phyloP scores from a whole-genome alignment of 1,140 invertebrate genomes.

The Charaxes varanes region DNA sequence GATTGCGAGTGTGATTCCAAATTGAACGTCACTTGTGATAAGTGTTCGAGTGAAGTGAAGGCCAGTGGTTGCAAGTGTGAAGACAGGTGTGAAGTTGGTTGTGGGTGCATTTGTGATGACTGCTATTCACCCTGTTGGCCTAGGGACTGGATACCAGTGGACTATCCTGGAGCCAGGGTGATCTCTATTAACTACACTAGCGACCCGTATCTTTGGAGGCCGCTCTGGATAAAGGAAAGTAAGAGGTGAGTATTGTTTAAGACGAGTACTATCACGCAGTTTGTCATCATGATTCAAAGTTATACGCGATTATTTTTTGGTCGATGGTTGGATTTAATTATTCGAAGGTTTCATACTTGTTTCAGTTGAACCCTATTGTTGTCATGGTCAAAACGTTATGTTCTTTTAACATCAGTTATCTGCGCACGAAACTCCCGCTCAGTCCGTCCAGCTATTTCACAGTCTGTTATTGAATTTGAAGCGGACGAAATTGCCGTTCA shows the following conservation, averaged over 20 bases:
- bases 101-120: constrained; percentile 53
- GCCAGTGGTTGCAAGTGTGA: constrained; percentile 24
- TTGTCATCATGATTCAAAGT: too few relatives aligned
- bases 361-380: too few relatives aligned
- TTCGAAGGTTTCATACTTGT: neutral
- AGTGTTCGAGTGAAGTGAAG: constrained; percentile 9
- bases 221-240: constrained; percentile 78
- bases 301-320: too few relatives aligned
- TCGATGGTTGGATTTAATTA: too few relatives aligned
- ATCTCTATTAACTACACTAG: constrained; percentile 83
- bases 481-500: too few relatives aligned
- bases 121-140: constrained; percentile 81
- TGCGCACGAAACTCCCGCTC: too few relatives aligned
- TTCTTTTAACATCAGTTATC: too few relatives aligned
- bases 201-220: constrained; percentile 80
- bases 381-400: too few relatives aligned
- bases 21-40: too few relatives aligned
- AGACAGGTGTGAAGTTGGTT: constrained; percentile 38
- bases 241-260: constrained; percentile 76
- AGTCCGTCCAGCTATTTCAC: too few relatives aligned
- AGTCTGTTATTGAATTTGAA: too few relatives aligned
- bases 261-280: too few relatives aligned
- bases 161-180: constrained; percentile 79
- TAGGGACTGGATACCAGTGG: constrained; percentile 79
- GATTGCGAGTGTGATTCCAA: constrained; percentile 13